phyloP scores from a whole-genome alignment of 2,113 vertebrate species.

The Heteronetta atricapilla region DNA sequence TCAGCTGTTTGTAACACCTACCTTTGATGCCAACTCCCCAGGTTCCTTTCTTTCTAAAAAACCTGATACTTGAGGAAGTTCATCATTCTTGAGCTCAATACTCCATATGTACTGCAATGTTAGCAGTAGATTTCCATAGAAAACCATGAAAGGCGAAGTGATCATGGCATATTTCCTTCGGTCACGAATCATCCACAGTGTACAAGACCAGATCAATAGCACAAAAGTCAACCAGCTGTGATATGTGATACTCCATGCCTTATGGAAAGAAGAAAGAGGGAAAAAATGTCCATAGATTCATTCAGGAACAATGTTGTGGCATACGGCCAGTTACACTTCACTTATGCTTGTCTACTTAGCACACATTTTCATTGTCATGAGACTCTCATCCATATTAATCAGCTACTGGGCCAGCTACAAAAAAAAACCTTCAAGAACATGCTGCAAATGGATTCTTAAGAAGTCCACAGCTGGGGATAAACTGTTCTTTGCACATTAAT shows the following conservation, averaged over 20 bases:
- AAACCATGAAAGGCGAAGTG: conserved; percentile 95
- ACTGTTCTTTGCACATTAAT: background rate
- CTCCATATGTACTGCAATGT: conserved; percentile 95
- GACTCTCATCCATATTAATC: background rate
- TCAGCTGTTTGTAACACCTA: conserved; percentile 51
- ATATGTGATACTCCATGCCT: conserved; percentile 99
- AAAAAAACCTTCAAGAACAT: background rate
- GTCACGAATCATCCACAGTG: conserved; percentile 95
- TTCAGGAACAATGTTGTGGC: background rate
- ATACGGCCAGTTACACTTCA: background rate
- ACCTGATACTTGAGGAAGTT: conserved; percentile 79
- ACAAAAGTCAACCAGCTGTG: conserved; percentile 97
- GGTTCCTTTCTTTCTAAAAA: conserved; percentile 85
- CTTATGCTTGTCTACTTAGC: background rate
- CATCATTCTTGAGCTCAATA: conserved; percentile 77
- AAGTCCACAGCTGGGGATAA: background rate
- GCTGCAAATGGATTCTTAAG: background rate
- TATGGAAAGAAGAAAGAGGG: background rate
- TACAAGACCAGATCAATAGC: conserved; percentile 95
- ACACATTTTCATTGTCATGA: background rate
- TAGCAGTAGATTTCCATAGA: conserved; percentile 91
- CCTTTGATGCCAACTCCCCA: conserved; percentile 90
- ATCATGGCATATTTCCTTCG: conserved; percentile 95
- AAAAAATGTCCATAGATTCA: background rate
- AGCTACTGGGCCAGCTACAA: background rate